A percentile compares a stretch with the other conserved stretches of the same genome.
These are phyloP conservation scores for Pogonophryne albipinna DNA, from an alignment of 2,797 vertebrate genomes.

Conservation along the genomic window DNA sequence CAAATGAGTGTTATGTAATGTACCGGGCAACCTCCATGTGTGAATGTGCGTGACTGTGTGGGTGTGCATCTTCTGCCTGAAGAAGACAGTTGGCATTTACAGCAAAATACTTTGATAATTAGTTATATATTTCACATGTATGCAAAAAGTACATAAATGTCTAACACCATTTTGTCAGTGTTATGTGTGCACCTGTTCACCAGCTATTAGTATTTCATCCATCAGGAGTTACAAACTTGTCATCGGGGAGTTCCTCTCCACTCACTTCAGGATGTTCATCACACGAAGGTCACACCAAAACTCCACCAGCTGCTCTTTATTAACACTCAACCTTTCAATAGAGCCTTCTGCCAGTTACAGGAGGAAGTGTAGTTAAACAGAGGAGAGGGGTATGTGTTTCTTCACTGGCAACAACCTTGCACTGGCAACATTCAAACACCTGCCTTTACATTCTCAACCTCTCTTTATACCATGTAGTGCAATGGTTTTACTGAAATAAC, in stretches of 20 bases:
- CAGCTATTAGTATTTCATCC: constrained; percentile 27
- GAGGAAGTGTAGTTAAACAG: constrained; percentile 14
- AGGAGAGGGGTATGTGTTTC: constrained; percentile 14
- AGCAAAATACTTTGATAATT: neutral
- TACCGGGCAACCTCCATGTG: neutral
- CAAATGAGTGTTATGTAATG: constrained; percentile 5
- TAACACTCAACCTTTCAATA: constrained; percentile 57
- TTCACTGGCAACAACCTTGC: constrained; percentile 33
- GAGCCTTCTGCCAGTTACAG: constrained; percentile 48
- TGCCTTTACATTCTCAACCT: constrained; percentile 28
- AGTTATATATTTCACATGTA: neutral
- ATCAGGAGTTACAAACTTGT: constrained; percentile 50
- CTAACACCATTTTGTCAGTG: neutral
- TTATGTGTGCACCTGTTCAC: neutral
- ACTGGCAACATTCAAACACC: constrained; percentile 27
- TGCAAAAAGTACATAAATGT: neutral
- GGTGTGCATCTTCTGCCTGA: neutral
- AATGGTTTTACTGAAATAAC: neutral
- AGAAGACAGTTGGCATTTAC: neutral
- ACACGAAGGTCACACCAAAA: constrained; percentile 59
- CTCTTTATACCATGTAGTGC: constrained; percentile 29
- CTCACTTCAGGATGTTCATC: constrained; percentile 51
- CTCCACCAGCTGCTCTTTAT: constrained; percentile 61
- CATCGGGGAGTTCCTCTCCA: constrained; percentile 43
- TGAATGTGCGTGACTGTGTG: neutral